These are phyloP conservation scores for Semnornis frantzii DNA, from an alignment of 2,113 vertebrate species.

Conservation along the genomic window DNA sequence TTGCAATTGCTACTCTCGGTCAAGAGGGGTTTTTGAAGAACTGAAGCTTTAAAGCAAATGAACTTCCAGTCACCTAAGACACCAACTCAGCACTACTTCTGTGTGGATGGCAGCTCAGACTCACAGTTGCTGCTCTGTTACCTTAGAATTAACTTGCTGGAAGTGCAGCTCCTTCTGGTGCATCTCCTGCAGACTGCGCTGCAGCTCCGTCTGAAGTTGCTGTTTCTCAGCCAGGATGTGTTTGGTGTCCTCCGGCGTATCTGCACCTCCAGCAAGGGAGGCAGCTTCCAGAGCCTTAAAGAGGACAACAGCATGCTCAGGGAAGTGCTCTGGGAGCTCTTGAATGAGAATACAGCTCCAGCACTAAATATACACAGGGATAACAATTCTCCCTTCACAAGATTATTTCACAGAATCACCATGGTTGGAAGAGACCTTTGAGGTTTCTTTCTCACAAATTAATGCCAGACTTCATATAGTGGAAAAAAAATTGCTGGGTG, in stretches of 20 bases:
- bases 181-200: slow-evolving; percentile 81
- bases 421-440: no score
- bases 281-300: slow-evolving; percentile 66
- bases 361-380: neutral
- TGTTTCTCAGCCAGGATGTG: slow-evolving; percentile 71
- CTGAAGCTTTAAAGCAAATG: neutral
- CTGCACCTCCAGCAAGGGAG: slow-evolving; percentile 45
- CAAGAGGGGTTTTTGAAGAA: neutral
- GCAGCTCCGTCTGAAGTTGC: slow-evolving; percentile 77
- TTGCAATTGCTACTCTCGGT: neutral
- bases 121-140: neutral
- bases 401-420: no score
- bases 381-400: neutral
- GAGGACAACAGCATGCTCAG: neutral
- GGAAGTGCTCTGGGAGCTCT: neutral
- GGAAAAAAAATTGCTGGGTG: neutral
- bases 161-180: slow-evolving; percentile 82
- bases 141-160: slow-evolving; percentile 83
- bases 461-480: neutral
- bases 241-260: slow-evolving; percentile 40
- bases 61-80: neutral
- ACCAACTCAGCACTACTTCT: neutral
- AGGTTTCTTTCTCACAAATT: neutral
- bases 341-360: neutral
- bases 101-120: neutral